phyloP scores from a whole-genome alignment of 2,888 invertebrate species.

The Spilosoma lubricipeda region DNA sequence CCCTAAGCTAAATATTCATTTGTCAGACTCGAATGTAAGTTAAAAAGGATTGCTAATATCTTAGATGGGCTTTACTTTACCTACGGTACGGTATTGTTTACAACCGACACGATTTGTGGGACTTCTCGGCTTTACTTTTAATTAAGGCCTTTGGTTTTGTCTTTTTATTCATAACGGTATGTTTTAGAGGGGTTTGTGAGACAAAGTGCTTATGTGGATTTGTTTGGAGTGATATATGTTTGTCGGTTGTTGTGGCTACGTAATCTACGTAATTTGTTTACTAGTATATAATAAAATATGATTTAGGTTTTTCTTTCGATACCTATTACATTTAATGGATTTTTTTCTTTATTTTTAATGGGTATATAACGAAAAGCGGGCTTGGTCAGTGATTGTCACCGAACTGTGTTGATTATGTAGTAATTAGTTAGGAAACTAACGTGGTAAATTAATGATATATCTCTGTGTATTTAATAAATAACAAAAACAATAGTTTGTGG shows the following conservation, averaged over 20 bases:
- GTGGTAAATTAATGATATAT: not conserved
- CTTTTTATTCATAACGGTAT: constrained; percentile 19
- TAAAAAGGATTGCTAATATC: constrained; percentile 83
- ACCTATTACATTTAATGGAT: not conserved
- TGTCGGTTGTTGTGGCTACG: constrained; percentile 8
- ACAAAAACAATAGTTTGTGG: too few species aligned
- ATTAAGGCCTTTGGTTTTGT: constrained; percentile 34
- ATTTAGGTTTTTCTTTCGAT: not conserved
- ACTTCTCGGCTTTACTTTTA: constrained; percentile 35
- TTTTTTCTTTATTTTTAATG: not conserved
- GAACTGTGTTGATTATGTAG: too few species aligned
- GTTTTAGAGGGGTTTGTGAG: constrained; percentile 10
- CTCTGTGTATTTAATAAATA: not conserved
- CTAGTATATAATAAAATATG: not conserved
- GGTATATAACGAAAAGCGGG: not conserved
- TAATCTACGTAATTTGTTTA: constrained; percentile 9
- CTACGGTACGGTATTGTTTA: constrained; percentile 66
- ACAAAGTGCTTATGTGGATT: constrained; percentile 13
- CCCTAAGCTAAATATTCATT: constrained; percentile 79
- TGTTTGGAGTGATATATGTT: constrained; percentile 11
- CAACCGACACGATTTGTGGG: constrained; percentile 50
- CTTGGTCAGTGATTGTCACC: not conserved
- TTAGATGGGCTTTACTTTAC: constrained; percentile 72
- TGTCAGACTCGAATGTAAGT: constrained; percentile 79
- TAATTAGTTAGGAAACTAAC: too few species aligned